Base-by-base conservation (phyloP, 2,797 vertebrate genomes). In the Columba guinea region DNA sequence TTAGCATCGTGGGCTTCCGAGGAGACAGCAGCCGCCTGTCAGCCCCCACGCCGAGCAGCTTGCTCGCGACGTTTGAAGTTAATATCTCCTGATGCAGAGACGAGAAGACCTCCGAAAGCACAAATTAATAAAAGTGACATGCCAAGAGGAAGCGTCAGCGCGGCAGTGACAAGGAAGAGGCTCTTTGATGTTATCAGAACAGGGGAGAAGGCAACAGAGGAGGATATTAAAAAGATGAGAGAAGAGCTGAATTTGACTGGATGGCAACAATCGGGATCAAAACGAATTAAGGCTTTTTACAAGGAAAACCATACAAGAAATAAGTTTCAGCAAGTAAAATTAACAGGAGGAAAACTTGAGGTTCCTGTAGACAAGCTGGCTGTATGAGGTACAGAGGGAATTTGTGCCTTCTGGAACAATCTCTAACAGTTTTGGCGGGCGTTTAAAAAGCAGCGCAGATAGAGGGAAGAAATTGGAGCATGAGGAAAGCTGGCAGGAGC, bases 171-270 rank as follows among this genome's bases (percentile, higher is more conserved):
- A 68, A 75, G 71, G 71, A 46, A 76, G 69, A 68, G n/a, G 46
- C 35, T 86, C 84, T 94, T 84, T 93, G 84, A 86, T 93, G 81
- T 55, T 89, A 91, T 63, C 84, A 63, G 84, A 59, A 63, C 53
- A 51, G 63, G 30, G 51, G 39, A 71, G 76, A 56, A 70, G 41
- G 87, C 84, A 75, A 44, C 67, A 79, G 84, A 63, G 55, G 51
- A 83, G 84, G 87, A 86, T 90, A 93, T 93, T 94, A 94, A 91
- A 88, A 65, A 93, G 87, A 91, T 71, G 51, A 89, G 94, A 94
- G 76, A 35, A 39, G 68, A 80, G 77, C 84, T 52, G 84, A 51
- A 80, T 93, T 64, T 55, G 74, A 76, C 68, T 89, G 41, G 84
- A 76, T 84, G 64, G 60, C n/a, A 51, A 51, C 4, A 3, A 80